These are phyloP conservation scores for Amblyornis subalaris DNA, from an alignment of 2,113 vertebrate genomes.

Conservation along the genomic window DNA sequence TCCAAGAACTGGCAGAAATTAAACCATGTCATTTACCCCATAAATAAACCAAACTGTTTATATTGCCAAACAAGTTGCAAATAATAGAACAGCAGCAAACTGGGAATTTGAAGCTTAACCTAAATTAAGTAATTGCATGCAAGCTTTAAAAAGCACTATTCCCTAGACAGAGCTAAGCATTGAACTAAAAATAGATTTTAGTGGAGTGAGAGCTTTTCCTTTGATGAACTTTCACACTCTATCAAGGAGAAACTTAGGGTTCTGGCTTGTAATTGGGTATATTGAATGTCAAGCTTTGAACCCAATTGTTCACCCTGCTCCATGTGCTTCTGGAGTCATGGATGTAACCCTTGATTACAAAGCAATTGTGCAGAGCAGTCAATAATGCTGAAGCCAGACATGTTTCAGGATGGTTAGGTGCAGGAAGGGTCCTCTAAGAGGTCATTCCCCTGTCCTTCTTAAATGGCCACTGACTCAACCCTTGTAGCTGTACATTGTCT, in stretches of 20 bases:
- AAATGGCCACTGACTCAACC: neutral
- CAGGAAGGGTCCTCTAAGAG: neutral
- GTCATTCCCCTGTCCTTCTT: neutral
- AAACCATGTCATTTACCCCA: conserved; percentile 30
- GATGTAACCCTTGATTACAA: neutral
- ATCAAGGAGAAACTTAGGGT: neutral
- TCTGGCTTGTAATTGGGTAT: neutral
- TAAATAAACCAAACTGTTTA: conserved; percentile 50
- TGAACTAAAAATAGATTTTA: conserved; percentile 45
- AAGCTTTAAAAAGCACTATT: conserved; percentile 43
- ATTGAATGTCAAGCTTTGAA: neutral
- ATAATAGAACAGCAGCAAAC: conserved; percentile 54
- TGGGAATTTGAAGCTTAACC: conserved; percentile 48
- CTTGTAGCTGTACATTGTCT: neutral
- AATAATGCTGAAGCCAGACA: neutral
- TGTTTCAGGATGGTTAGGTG: neutral
- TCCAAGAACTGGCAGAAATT: conserved; percentile 26
- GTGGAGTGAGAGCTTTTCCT: conserved; percentile 8
- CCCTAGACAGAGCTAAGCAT: conserved; percentile 2
- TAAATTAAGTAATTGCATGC: conserved; percentile 58
- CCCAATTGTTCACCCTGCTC: neutral
- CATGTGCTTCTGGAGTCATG: neutral
- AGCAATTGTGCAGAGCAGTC: neutral
- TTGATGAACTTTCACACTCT: conserved; percentile 20
- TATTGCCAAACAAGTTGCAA: conserved; percentile 40